phyloP scores from a whole-genome alignment of 1,140 invertebrate species.

The Anastrepha obliqua region DNA sequence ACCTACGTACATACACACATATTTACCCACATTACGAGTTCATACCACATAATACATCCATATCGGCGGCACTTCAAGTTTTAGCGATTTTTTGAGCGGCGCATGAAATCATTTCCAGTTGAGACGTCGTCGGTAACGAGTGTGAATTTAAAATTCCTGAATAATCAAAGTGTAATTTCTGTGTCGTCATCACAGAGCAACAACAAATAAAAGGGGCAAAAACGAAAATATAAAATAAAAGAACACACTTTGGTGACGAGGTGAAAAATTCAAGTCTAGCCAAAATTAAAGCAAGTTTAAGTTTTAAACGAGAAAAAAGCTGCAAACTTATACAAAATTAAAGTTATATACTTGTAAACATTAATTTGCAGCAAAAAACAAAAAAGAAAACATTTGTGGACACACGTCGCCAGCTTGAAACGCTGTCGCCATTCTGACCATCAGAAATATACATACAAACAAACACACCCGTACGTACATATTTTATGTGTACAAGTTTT shows the following conservation, averaged over 20 bases:
- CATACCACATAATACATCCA: background rate
- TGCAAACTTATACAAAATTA: slow-evolving; percentile 1
- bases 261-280: slow-evolving; percentile 27
- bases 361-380: background rate
- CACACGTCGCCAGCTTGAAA: background rate
- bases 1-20: background rate
- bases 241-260: slow-evolving; percentile 2
- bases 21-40: background rate
- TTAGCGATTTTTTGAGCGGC: slow-evolving; percentile 39
- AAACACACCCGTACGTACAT: background rate
- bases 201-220: background rate
- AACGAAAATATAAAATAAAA: background rate
- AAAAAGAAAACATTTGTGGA: slow-evolving; percentile 13
- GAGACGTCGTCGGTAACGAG: slow-evolving; percentile 72
- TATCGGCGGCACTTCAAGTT: background rate
- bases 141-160: slow-evolving; percentile 56
- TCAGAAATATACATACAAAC: background rate
- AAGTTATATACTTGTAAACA: background rate
- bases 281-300: background rate
- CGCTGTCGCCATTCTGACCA: background rate
- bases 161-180: slow-evolving; percentile 29
- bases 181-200: slow-evolving; percentile 6
- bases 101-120: slow-evolving; percentile 70
- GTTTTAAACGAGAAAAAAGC: background rate
- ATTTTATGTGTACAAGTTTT: background rate